These are phyloP conservation scores for Mamestra brassicae DNA, from an alignment of 2,888 invertebrate species.

Conservation along the genomic window DNA sequence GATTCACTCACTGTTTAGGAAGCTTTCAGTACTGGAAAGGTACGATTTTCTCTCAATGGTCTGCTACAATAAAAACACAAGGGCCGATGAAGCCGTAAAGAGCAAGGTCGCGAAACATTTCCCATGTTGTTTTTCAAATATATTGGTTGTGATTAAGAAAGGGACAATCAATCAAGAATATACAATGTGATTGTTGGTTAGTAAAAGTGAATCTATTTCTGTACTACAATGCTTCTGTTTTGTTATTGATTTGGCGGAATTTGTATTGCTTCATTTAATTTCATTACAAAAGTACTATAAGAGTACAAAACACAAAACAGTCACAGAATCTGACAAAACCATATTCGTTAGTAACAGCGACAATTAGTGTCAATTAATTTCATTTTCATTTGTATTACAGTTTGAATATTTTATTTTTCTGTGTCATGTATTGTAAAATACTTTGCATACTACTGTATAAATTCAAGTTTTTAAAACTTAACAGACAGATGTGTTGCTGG, in stretches of 20 bases:
- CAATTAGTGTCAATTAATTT: too few relatives aligned
- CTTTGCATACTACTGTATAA: too few relatives aligned
- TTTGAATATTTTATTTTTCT: too few relatives aligned
- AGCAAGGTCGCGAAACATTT: background rate
- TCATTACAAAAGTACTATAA: too few relatives aligned
- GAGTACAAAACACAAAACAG: background rate
- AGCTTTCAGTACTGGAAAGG: background rate
- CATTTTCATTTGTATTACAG: too few relatives aligned
- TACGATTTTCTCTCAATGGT: too few relatives aligned
- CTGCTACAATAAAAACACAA: background rate
- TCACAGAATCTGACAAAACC: background rate
- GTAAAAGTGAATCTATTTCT: conserved; percentile 2
- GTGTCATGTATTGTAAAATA: too few relatives aligned
- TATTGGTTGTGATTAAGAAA: conserved; percentile 4
- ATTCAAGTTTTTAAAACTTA: too few relatives aligned
- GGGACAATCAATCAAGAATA: background rate
- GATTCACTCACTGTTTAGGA: conserved; percentile 1
- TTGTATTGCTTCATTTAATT: background rate
- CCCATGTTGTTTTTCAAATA: conserved; percentile 6
- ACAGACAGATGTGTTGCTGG: too few relatives aligned
- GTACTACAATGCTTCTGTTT: background rate
- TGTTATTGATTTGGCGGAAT: conserved; percentile 8
- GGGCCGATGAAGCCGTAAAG: conserved; percentile 23
- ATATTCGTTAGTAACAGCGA: background rate
- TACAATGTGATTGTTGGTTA: background rate